phyloP scores from a whole-genome alignment of 1,140 invertebrate species.

The Panulirus ornatus region DNA sequence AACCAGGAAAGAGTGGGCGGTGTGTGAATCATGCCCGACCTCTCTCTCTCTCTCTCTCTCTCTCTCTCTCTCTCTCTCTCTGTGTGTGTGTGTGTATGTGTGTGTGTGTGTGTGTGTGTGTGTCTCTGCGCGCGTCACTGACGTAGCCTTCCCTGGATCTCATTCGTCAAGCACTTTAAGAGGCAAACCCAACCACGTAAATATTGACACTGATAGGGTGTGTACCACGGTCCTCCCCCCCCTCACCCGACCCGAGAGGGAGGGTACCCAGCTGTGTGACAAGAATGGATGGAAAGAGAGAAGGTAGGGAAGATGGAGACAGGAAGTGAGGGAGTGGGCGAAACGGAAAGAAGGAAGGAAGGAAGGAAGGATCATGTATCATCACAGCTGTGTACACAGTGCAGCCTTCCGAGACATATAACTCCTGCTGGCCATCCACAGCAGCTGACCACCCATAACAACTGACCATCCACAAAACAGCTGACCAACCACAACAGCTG shows the following conservation, averaged over 20 bases:
- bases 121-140: background rate
- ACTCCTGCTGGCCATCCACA: too few relatives aligned
- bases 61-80: too few relatives aligned
- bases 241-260: too few relatives aligned
- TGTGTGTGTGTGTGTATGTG: slow-evolving; percentile 62
- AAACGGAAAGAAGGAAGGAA: background rate
- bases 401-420: too few relatives aligned
- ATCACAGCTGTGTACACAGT: too few relatives aligned
- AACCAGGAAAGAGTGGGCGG: too few relatives aligned
- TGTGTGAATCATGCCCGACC: too few relatives aligned
- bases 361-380: background rate
- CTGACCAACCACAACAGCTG: too few relatives aligned
- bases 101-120: slow-evolving; percentile 49
- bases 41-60: too few relatives aligned
- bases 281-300: background rate
- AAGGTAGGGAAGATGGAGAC: background rate
- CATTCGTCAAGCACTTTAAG: slow-evolving; percentile 47
- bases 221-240: background rate
- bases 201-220: slow-evolving; percentile 30
- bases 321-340: background rate
- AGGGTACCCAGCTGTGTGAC: background rate
- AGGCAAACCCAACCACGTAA: slow-evolving; percentile 16
- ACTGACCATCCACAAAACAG: too few relatives aligned
- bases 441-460: too few relatives aligned
- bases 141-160: background rate